Evolutionary conservation across 2,888 invertebrate genomes (phyloP).

Genomic region (Cylloceria caligata): DNA sequence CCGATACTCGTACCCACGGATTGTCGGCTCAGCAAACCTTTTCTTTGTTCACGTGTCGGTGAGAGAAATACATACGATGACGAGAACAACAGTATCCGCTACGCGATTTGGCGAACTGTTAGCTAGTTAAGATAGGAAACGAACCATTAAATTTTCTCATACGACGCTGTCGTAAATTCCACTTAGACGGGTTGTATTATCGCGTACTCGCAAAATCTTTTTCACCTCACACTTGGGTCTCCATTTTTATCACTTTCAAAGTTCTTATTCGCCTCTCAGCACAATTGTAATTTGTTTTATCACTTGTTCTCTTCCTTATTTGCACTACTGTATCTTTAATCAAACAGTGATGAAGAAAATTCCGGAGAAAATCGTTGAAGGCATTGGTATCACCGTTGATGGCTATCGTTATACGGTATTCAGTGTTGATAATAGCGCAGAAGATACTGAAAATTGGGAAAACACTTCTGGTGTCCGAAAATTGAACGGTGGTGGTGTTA

Average conservation of each 20-base stretch:
- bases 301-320: too few relatives aligned
- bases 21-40: slow-evolving; percentile 66
- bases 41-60: slow-evolving; percentile 68
- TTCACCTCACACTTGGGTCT: neutral
- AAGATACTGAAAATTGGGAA: slow-evolving; percentile 29
- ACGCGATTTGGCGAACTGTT: neutral
- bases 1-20: slow-evolving; percentile 67
- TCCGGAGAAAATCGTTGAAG: slow-evolving; percentile 47
- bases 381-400: slow-evolving; percentile 53
- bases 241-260: neutral
- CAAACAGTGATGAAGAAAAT: slow-evolving; percentile 40
- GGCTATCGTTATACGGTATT: slow-evolving; percentile 69
- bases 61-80: slow-evolving; percentile 36
- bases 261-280: neutral
- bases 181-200: neutral
- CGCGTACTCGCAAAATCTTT: neutral
- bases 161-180: slow-evolving; percentile 31
- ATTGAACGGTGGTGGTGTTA: slow-evolving; percentile 70
- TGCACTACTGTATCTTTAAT: neutral
- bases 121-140: neutral
- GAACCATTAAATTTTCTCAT: slow-evolving; percentile 4
- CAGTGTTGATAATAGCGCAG: slow-evolving; percentile 53
- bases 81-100: neutral
- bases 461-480: slow-evolving; percentile 51
- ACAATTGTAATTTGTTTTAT: neutral